Evolutionary conservation across 2,888 invertebrate genomes (phyloP).

Genomic region (Leptogaster cylindrica): DNA sequence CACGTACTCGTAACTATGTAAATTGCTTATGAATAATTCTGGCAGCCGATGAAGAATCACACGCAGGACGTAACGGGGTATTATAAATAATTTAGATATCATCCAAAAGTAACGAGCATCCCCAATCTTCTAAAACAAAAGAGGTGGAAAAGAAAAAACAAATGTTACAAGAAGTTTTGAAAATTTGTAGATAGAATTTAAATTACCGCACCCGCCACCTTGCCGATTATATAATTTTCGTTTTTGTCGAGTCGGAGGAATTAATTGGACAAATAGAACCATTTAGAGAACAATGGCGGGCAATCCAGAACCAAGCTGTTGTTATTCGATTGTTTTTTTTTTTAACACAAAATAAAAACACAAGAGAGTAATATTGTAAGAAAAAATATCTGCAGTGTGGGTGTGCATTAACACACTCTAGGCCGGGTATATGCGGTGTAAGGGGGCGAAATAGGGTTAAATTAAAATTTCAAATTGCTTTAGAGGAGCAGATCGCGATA

Average conservation of each 20-base stretch:
- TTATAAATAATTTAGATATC: constrained; percentile 47
- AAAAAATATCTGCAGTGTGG: constrained; percentile 6
- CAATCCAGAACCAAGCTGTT: constrained; percentile 23
- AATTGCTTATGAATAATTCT: constrained; percentile 48
- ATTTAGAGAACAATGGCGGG: constrained; percentile 46
- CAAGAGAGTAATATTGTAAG: no score
- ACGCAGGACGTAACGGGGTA: constrained; percentile 46
- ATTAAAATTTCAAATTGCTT: constrained; percentile 36
- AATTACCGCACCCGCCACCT: constrained; percentile 16
- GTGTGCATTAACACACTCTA: constrained; percentile 13
- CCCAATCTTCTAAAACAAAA: no score
- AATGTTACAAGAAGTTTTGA: no score
- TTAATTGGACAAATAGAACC: constrained; percentile 48
- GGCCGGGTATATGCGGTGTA: background rate
- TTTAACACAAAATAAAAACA: no score
- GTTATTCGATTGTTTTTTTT: no score
- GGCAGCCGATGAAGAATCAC: constrained; percentile 45
- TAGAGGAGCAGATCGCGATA: constrained; percentile 31
- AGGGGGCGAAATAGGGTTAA: constrained; percentile 23
- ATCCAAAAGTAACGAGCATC: constrained; percentile 36
- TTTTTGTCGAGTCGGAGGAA: constrained; percentile 33
- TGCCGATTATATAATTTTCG: constrained; percentile 29
- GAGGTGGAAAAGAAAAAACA: no score
- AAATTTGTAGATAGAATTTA: constrained; percentile 30
- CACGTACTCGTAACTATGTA: constrained; percentile 43